Conservation (phyloP, 1,140 invertebrate species). For the Steinernema khuongi region DNA sequence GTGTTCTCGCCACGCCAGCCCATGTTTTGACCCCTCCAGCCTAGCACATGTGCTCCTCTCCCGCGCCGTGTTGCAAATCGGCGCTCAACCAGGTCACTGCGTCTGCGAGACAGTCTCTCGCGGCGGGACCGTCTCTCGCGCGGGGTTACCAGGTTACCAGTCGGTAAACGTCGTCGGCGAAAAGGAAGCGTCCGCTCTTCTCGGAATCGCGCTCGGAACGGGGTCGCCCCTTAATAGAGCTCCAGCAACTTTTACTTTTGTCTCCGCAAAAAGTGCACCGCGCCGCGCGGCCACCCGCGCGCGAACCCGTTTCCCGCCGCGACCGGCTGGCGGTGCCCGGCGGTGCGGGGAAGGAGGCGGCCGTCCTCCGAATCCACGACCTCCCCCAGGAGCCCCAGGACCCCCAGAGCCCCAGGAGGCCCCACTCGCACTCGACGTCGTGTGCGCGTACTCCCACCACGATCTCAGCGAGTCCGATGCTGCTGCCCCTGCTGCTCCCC, state of each 20-base stretch:
- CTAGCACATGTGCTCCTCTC: too few species aligned
- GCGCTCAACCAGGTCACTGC: too few species aligned
- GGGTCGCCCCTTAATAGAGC: background rate
- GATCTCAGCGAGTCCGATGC: background rate
- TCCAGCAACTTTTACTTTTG: constrained; percentile 15
- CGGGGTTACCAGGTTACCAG: too few species aligned
- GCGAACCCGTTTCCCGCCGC: background rate
- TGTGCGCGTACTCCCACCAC: background rate
- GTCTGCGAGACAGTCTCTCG: too few species aligned
- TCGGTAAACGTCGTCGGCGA: too few species aligned
- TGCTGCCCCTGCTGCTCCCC: background rate
- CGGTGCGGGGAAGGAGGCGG: background rate
- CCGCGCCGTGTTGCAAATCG: too few species aligned
- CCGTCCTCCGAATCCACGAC: constrained; percentile 3
- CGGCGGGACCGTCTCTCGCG: too few species aligned
- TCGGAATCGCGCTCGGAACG: background rate
- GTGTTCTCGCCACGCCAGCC: too few species aligned
- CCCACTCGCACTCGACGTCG: too few species aligned
- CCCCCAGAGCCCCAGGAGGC: background rate
- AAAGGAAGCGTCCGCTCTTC: too few species aligned
- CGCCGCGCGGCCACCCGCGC: background rate
- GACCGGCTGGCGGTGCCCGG: background rate
- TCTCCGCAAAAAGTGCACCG: background rate
- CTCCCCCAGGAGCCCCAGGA: background rate
- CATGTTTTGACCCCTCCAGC: too few species aligned